phyloP scores from a whole-genome alignment of 2,113 vertebrate species.

The Gobio gobio region DNA sequence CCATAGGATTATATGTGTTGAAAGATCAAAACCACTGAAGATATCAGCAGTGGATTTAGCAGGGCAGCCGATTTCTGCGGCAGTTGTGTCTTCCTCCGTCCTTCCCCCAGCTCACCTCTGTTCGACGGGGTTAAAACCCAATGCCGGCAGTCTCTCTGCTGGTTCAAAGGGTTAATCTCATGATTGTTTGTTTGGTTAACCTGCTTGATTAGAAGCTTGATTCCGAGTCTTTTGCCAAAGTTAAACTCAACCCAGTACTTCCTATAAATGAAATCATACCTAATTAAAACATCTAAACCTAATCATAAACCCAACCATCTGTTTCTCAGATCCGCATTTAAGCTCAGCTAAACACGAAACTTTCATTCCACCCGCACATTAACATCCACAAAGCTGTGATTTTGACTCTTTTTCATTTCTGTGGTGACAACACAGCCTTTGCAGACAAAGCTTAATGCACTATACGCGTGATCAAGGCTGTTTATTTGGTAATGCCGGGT shows the following conservation, averaged over 20 bases:
- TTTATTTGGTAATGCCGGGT: background rate
- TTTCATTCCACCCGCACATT: background rate
- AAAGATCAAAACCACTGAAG: constrained; percentile 2
- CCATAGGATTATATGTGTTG: background rate
- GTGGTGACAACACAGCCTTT: background rate
- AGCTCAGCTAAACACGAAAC: background rate
- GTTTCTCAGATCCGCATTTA: constrained; percentile 12
- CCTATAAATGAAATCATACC: constrained; percentile 11
- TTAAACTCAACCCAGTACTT: constrained; percentile 27
- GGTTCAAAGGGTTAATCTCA: constrained; percentile 58
- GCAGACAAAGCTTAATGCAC: background rate
- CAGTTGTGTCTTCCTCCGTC: background rate
- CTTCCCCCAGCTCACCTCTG: constrained; percentile 30
- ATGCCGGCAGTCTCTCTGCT: constrained; percentile 41
- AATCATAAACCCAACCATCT: constrained; percentile 25
- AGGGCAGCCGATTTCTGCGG: background rate
- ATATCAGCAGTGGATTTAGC: background rate
- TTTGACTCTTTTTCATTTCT: background rate
- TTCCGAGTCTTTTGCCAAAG: background rate
- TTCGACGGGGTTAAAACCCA: constrained; percentile 29
- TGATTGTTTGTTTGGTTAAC: constrained; percentile 68
- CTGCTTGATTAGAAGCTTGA: constrained; percentile 22
- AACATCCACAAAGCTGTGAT: background rate
- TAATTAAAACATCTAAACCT: constrained; percentile 18
- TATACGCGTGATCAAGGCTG: background rate